Percentiles rank a stretch among this genome's conserved stretches.
Evolutionary conservation across 2,113 vertebrate genomes (phyloP).

Genomic region (Centropus unirufus): DNA sequence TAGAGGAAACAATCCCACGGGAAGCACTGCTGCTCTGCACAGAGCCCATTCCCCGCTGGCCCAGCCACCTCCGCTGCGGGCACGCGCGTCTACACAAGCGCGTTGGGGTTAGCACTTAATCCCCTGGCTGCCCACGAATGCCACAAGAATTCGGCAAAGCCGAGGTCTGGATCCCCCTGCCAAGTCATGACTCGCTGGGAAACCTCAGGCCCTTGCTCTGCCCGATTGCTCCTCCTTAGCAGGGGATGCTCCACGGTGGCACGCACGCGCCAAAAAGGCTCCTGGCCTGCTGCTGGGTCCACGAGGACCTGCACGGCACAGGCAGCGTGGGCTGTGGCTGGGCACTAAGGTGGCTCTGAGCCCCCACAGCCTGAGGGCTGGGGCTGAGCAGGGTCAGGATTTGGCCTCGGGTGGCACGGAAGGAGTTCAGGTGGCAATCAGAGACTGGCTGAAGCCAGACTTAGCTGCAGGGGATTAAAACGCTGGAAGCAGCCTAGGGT

Average conservation of each 20-base stretch:
- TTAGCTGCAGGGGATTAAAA: not conserved
- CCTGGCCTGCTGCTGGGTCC: no score
- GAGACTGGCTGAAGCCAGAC: not conserved
- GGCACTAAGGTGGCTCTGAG: no score
- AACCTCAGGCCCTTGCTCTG: accelerated
- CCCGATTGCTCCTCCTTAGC: not conserved
- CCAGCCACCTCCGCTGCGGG: not conserved
- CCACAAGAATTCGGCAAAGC: not conserved
- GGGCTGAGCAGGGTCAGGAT: accelerated
- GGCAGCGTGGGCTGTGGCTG: accelerated
- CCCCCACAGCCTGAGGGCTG: accelerated
- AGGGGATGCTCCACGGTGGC: accelerated
- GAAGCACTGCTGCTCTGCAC: slow-evolving; percentile 26
- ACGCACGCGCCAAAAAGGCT: accelerated
- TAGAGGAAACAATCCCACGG: slow-evolving; percentile 10
- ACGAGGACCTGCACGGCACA: accelerated
- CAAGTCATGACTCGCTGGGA: not conserved
- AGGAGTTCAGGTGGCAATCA: not conserved
- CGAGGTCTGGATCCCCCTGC: not conserved
- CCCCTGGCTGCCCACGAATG: not conserved
- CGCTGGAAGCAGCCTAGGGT: not conserved
- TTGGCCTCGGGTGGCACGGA: not conserved
- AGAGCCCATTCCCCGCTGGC: not conserved
- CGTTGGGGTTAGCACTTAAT: not conserved
- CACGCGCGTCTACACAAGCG: not conserved